Conservation (phyloP, 2,113 vertebrate genomes). For the Alouatta palliata region DNA sequence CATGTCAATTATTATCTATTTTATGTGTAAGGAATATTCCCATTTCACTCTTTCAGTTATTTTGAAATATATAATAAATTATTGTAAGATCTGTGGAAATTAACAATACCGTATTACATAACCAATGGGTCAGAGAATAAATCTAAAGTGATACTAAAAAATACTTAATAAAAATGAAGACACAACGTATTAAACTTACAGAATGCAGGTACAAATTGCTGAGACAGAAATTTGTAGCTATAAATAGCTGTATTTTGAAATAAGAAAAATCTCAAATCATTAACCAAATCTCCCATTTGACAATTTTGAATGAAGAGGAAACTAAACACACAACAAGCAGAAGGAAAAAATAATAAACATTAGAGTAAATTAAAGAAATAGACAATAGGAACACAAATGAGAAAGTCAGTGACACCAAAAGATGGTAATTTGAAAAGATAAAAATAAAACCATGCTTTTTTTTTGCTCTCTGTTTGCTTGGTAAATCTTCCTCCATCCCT, state of each 20-base stretch:
- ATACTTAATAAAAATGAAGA: background rate
- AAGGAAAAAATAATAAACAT: background rate
- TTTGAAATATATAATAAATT: background rate
- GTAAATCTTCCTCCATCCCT: too few species aligned
- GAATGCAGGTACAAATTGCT: background rate
- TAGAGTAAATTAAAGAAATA: background rate
- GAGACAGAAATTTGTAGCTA: background rate
- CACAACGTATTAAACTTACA: background rate
- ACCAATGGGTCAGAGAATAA: background rate
- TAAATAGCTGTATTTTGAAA: background rate
- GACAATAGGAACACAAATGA: background rate
- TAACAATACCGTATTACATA: background rate
- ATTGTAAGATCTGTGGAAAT: background rate
- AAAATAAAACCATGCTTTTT: background rate
- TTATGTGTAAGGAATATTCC: background rate
- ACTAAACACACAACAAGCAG: background rate
- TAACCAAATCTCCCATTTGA: background rate
- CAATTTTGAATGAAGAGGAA: background rate
- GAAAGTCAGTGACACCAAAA: background rate
- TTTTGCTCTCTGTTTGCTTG: too few species aligned
- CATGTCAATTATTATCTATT: background rate
- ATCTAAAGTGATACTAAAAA: background rate
- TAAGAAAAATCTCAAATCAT: background rate
- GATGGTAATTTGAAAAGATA: background rate
- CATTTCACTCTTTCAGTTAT: background rate